phyloP scores from a whole-genome alignment of 2,113 vertebrate genomes.

The Channa argus region DNA sequence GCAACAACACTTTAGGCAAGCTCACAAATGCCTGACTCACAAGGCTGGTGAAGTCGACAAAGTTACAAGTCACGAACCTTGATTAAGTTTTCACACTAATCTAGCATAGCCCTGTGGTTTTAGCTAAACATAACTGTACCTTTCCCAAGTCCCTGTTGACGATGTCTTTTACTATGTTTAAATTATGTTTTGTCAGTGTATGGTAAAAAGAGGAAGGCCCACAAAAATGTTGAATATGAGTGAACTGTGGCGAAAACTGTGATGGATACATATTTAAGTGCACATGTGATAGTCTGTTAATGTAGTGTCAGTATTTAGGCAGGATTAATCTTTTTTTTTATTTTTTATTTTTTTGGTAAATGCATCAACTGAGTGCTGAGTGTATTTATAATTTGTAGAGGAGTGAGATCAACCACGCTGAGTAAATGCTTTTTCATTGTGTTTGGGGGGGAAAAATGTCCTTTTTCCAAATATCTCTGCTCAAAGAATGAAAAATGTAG shows the following conservation, averaged over 20 bases:
- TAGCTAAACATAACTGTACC: conserved; percentile 51
- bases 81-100: conserved; percentile 70
- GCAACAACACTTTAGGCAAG: conserved; percentile 44
- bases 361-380: conserved; percentile 70
- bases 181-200: conserved; percentile 61
- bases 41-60: conserved; percentile 21
- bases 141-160: conserved; percentile 46
- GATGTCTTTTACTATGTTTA: conserved; percentile 66
- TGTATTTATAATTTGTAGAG: conserved; percentile 69
- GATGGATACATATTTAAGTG: conserved; percentile 75
- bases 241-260: conserved; percentile 57
- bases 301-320: conserved; percentile 71
- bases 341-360: conserved; percentile 18
- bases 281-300: conserved; percentile 72
- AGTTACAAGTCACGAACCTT: conserved; percentile 25
- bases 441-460: neutral
- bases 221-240: conserved; percentile 34
- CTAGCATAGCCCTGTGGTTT: conserved; percentile 48
- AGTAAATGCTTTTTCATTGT: conserved; percentile 40
- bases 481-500: conserved; percentile 17
- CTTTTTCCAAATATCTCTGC: neutral
- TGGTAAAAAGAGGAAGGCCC: conserved; percentile 36
- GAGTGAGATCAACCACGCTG: conserved; percentile 33
- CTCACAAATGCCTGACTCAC: conserved; percentile 32
- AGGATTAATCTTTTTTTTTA: conserved; percentile 40